phyloP scores from a whole-genome alignment of 1,140 invertebrate species.

The Drosophila bipectinata region DNA sequence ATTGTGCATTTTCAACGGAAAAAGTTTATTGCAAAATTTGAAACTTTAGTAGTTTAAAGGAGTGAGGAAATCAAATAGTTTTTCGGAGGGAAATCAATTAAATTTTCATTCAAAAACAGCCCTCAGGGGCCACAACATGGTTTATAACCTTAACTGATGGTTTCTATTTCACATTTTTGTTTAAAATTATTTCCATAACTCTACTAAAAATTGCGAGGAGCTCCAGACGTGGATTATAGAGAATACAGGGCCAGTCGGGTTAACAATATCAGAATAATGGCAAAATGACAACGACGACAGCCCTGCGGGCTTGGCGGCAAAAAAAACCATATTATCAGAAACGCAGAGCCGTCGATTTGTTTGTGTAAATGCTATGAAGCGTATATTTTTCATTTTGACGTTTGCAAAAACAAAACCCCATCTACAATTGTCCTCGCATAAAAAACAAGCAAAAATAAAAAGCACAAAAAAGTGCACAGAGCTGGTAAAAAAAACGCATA shows the following conservation, averaged over 20 bases:
- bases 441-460: constrained; percentile 11
- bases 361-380: constrained; percentile 75
- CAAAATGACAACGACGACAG: constrained; percentile 76
- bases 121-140: no score
- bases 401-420: constrained; percentile 32
- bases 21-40: background rate
- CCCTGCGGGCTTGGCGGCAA: constrained; percentile 56
- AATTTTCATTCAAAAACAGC: background rate
- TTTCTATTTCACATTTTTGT: no score
- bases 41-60: constrained; percentile 8
- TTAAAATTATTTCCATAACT: no score
- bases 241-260: constrained; percentile 47
- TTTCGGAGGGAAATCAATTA: background rate
- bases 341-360: constrained; percentile 65
- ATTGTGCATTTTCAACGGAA: constrained; percentile 40
- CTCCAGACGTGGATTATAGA: constrained; percentile 29
- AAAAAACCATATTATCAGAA: constrained; percentile 54
- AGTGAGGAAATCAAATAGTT: background rate
- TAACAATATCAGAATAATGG: constrained; percentile 73
- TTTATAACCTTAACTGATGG: no score
- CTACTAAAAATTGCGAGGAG: constrained; percentile 9
- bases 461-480: background rate
- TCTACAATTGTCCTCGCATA: background rate
- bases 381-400: constrained; percentile 79
- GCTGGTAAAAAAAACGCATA: constrained; percentile 38